Percentiles rank a stretch among this genome's conserved stretches.
These are phyloP conservation scores for Pithys albifrons DNA, from an alignment of 2,113 vertebrate genomes.

Conservation along the genomic window DNA sequence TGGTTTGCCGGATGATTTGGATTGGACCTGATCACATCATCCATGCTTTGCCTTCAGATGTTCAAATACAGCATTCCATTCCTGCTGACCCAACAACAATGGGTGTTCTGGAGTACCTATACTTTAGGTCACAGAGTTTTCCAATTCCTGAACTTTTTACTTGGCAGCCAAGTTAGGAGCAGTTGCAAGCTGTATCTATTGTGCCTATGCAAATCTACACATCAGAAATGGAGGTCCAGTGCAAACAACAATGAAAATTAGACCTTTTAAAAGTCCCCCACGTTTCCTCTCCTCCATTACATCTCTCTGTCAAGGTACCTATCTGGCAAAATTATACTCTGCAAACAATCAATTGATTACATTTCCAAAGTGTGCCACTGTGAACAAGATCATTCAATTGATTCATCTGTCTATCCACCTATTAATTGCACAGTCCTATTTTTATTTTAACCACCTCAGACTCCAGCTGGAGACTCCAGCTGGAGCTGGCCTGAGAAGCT, in stretches of 20 bases:
- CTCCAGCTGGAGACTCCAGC: too few relatives aligned
- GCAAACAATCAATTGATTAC: neutral
- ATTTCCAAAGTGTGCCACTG: neutral
- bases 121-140: neutral
- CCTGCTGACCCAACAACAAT: neutral
- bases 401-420: neutral
- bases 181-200: neutral
- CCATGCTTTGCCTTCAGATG: neutral
- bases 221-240: neutral
- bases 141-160: neutral
- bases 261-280: neutral
- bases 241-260: neutral
- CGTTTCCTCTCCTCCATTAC: neutral
- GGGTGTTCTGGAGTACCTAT: neutral
- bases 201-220: neutral
- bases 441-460: neutral
- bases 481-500: neutral
- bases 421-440: neutral
- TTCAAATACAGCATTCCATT: neutral
- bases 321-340: neutral
- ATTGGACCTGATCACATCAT: slow-evolving; percentile 1
- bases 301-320: neutral
- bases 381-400: neutral
- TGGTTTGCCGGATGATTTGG: neutral
- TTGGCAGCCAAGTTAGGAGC: neutral